Percentiles rank a stretch among this genome's conserved stretches.
These are phyloP conservation scores for Siderastrea radians DNA, from an alignment of 92 coral and sea anemone genomes.

Conservation along the genomic window DNA sequence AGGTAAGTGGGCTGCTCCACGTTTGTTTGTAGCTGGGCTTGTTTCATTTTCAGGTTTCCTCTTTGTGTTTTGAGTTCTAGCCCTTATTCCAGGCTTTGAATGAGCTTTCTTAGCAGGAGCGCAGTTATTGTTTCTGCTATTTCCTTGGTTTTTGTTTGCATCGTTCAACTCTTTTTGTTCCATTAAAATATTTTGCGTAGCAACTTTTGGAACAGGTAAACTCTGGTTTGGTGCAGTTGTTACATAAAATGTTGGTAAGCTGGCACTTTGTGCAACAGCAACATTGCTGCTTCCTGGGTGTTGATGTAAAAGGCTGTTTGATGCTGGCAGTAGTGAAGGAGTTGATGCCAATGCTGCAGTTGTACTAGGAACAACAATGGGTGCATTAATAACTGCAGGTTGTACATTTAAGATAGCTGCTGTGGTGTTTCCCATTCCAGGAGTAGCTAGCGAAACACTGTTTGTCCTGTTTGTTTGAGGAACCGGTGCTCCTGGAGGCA, in stretches of 20 bases:
- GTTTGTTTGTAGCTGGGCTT: slow-evolving; percentile 13
- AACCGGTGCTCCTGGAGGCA: slow-evolving; percentile 46
- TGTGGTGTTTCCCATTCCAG: slow-evolving; percentile 3
- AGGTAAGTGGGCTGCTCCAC: slow-evolving; percentile 14
- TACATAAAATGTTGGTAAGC: slow-evolving; percentile 23
- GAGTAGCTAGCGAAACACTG: slow-evolving; percentile 21
- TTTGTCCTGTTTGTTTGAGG: slow-evolving; percentile 17
- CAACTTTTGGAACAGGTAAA: not conserved
- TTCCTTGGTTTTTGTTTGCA: slow-evolving; percentile 2
- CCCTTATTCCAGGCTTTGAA: not conserved
- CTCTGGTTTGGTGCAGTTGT: slow-evolving; percentile 48
- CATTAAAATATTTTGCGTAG: not conserved
- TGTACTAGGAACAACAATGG: not conserved
- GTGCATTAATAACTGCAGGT: slow-evolving; percentile 5
- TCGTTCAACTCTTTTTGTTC: not conserved
- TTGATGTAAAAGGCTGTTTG: slow-evolving; percentile 11
- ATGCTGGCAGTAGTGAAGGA: slow-evolving; percentile 4
- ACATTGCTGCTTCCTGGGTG: not conserved
- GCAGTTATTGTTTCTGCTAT: not conserved
- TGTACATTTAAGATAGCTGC: slow-evolving; percentile 9
- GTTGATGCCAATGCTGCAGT: not conserved
- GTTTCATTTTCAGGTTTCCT: slow-evolving; percentile 13
- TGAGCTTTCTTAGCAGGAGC: slow-evolving; percentile 13
- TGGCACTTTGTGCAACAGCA: slow-evolving; percentile 11
- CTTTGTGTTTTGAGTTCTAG: slow-evolving; percentile 20